Percentiles rank a stretch among this genome's conserved stretches.
Conservation (phyloP, 2,888 invertebrate species). For the Drosophila kambysellisi region DNA sequence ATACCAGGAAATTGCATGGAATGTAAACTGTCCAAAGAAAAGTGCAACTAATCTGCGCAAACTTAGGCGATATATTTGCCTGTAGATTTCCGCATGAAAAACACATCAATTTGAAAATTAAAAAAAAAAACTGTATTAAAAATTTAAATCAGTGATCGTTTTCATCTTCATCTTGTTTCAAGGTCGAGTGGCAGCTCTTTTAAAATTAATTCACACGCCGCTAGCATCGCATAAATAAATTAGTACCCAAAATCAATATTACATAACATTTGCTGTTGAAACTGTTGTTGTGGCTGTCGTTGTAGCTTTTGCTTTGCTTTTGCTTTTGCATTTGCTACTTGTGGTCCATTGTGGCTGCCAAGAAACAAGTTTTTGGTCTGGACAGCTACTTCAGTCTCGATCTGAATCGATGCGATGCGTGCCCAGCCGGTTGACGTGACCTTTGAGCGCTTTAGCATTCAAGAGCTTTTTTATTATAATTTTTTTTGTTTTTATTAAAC, state of each 20-base stretch:
- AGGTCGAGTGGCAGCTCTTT: conserved; percentile 58
- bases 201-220: conserved; percentile 69
- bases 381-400: conserved; percentile 16
- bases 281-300: conserved; percentile 17
- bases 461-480: conserved; percentile 16
- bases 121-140: not conserved
- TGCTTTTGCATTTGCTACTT: conserved; percentile 22
- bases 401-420: conserved; percentile 56
- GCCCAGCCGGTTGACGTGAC: conserved; percentile 72
- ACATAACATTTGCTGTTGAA: conserved; percentile 62
- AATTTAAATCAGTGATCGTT: conserved; percentile 1
- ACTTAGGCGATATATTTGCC: conserved; percentile 21
- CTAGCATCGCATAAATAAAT: conserved; percentile 34
- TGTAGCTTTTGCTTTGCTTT: conserved; percentile 10
- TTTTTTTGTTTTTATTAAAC: conserved; percentile 13
- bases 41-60: conserved; percentile 40
- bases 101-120: not conserved
- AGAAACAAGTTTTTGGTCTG: conserved; percentile 61
- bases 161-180: conserved; percentile 52
- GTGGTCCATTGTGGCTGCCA: conserved; percentile 17
- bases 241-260: conserved; percentile 64
- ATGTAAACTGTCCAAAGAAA: conserved; percentile 26
- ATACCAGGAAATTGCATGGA: conserved; percentile 62
- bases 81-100: conserved; percentile 38
- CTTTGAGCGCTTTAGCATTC: conserved; percentile 70